These are phyloP conservation scores for Delia radicum DNA, from an alignment of 1,140 invertebrate species.

Conservation along the genomic window DNA sequence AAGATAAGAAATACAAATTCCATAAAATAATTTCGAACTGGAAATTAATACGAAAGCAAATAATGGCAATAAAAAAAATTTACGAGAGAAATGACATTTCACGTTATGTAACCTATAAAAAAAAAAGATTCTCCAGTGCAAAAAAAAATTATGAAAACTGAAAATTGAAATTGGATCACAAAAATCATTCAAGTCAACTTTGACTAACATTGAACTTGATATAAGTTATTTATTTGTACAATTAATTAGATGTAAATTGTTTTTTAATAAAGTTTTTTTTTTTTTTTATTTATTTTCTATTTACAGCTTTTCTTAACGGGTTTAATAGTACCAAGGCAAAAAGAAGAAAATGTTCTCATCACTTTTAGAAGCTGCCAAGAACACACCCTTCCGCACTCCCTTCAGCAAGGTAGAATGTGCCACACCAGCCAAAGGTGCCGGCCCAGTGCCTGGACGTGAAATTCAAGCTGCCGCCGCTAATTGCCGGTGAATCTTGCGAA, in stretches of 20 bases:
- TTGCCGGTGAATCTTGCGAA: slow-evolving; percentile 76
- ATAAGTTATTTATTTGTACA: no score
- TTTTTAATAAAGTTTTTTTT: neutral
- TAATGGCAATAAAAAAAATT: neutral
- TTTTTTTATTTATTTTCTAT: neutral
- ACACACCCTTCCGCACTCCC: slow-evolving; percentile 72
- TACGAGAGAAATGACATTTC: no score
- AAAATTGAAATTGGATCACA: neutral
- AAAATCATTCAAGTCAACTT: neutral
- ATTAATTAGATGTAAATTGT: neutral
- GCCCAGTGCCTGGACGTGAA: slow-evolving; percentile 59
- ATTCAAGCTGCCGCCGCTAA: slow-evolving; percentile 62
- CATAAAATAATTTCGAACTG: slow-evolving; percentile 20
- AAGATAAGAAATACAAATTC: no score
- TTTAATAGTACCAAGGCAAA: slow-evolving; percentile 7
- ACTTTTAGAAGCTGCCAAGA: slow-evolving; percentile 71
- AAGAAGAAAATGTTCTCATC: slow-evolving; percentile 65
- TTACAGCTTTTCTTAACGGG: slow-evolving; percentile 11
- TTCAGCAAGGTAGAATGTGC: slow-evolving; percentile 65
- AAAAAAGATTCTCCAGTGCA: neutral
- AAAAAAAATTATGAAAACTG: neutral
- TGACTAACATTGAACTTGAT: neutral
- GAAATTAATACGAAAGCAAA: neutral
- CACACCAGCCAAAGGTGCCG: slow-evolving; percentile 40
- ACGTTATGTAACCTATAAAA: slow-evolving; percentile 31